Evolutionary conservation across 2,113 vertebrate species (phyloP).

Genomic region (Girardinichthys multiradiatus): DNA sequence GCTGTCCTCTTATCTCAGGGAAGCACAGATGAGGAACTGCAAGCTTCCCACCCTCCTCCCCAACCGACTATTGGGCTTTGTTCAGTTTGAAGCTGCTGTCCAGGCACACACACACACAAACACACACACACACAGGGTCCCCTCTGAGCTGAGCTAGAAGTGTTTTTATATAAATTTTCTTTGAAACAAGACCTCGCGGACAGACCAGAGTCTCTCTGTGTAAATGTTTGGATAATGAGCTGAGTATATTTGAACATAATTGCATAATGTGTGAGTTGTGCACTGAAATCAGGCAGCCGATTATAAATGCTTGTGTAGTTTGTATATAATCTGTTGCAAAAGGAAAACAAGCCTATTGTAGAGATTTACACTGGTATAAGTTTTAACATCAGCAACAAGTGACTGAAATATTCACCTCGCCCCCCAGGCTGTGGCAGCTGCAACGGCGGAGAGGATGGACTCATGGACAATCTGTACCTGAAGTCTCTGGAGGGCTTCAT

Average conservation of each 20-base stretch:
- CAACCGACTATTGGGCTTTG: conserved; percentile 38
- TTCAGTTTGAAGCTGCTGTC: conserved; percentile 19
- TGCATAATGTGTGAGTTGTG: conserved; percentile 1
- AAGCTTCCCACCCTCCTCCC: conserved; percentile 61
- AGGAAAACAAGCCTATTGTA: background rate
- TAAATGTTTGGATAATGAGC: conserved; percentile 32
- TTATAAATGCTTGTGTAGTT: background rate
- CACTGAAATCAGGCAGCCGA: background rate
- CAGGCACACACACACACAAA: conserved; percentile 3
- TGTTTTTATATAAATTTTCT: conserved; percentile 23
- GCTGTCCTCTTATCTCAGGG: conserved; percentile 76
- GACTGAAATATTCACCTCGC: background rate
- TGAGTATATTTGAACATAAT: conserved; percentile 8
- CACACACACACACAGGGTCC: conserved; percentile 21
- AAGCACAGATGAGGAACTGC: conserved; percentile 78
- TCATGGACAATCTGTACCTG: conserved; percentile 87
- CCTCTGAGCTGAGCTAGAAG: conserved; percentile 5
- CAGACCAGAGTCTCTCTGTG: conserved; percentile 23
- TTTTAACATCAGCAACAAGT: background rate
- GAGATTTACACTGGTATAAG: background rate
- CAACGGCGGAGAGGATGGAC: conserved; percentile 37
- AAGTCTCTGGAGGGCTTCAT: conserved; percentile 97
- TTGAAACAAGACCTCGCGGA: background rate
- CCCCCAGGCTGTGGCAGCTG: conserved; percentile 47
- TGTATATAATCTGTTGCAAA: background rate